Base-by-base conservation (phyloP, 2,797 vertebrate species). In the Mus caroli region DNA sequence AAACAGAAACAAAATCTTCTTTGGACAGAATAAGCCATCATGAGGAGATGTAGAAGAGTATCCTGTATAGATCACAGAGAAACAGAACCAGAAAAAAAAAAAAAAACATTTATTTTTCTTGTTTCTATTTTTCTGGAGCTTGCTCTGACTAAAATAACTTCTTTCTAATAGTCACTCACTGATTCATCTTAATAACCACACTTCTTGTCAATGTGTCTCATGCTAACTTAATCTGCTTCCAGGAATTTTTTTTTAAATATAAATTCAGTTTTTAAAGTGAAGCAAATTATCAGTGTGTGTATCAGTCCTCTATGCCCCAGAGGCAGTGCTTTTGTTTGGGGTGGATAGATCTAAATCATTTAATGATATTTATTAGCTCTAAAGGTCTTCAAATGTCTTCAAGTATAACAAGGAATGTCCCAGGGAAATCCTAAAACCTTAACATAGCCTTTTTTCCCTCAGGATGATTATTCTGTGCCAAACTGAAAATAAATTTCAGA, bases 401-500 rank as follows among this genome's bases (percentile, higher is more conserved):
- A 58, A 73, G 19, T 83, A 96, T 84, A 93, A 91, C 69, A 94
- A 94, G 3, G 14, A 77, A 91, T 26, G n/a, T 91, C 46, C 26
- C 50, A 50, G 20, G 62, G 52, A 93, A 76, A 94, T 76, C 80
- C 26, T 80, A 73, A 93, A 96, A 78, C 6, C 6, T 58, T 77
- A 89, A 9, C 31, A 83, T 92, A 56, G 9, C 83, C 79, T 86
- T 52, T 87, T 92, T 92, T 46, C n/a, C n/a, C 69, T 40, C 4
- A 85, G 24, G 28, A 12, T 71, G 15, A 89, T 78, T n/a, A 69
- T 46, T 88, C 40, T 93, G 88, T 92, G n/a, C 22, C 71, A 89
- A 91, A 22, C 20, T 76, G 24, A 94, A 94, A 92, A 76, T 50
- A 8, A 92, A 92, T 84, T 94, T 91, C 12, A 86, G 43, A 71